Base-by-base conservation (phyloP, 64 coral and sea anemone species). In the Hydrozoanthus tunicans region DNA sequence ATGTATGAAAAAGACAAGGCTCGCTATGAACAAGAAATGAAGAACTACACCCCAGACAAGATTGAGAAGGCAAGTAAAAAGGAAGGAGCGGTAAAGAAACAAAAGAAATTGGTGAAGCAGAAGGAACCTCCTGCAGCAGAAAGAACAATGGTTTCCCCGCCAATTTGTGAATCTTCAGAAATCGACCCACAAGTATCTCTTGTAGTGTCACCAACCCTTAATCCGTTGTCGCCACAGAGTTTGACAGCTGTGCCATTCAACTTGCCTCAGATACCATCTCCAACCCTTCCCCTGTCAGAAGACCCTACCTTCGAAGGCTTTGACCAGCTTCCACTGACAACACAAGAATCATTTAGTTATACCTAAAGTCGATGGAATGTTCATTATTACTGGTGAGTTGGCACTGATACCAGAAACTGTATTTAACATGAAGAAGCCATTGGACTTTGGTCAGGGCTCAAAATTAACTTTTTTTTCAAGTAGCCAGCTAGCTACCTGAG, bases 1-100 rank as follows among this genome's bases (percentile, higher is more conserved):
- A 98, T 98, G 96, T 98, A 98, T 93, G 96, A 98, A 93, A 95
- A 93, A 74, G 94, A 98, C 57, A 98, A 98, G 69, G 96, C 90
- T 62, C 89, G 96, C 54, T 98, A 98, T 73, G 96, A 98, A 91
- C 82, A 90, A 70, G 96, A 98, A 77, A 98, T 98, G 96, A 98
- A 95, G 85, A 93, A 95, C 66, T 98, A 98, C 69, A 91, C 89
- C 63, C 93, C 94, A 79, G 96, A 98, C 24, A 98, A 95, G n/a
- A 77, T 78, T 14, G 76, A 64, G 9, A 90, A 79, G 79, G 24
- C 51, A 43, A 93, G 58, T 60, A 85, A 90, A 58, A 93, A 91
- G 80, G 91, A 91, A 53, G 64, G 86, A 11, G 63, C 91, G 10
- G 70, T 62, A 7, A 96, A 96, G 62, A 96, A 96, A 81, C 88